A percentile compares a stretch with the other conserved stretches of the same genome.
These are phyloP conservation scores for Centroberyx gerrardi DNA, from an alignment of 2,797 vertebrate species.

Conservation along the genomic window DNA sequence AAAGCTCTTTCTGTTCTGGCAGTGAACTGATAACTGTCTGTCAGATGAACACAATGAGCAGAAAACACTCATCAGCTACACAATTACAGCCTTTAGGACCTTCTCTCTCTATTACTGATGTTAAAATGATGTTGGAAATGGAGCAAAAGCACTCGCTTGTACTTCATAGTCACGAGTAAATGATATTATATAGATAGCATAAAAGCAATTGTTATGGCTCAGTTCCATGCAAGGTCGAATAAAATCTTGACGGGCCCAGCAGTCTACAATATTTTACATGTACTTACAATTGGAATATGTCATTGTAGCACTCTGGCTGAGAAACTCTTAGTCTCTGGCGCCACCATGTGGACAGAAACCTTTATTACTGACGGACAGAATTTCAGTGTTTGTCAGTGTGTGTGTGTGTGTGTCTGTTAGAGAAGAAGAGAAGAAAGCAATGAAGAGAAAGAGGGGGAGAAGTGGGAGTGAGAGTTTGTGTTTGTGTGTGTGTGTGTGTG, in stretches of 20 bases:
- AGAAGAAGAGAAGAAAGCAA: no score
- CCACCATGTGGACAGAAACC: constrained; percentile 44
- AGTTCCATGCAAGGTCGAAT: no score
- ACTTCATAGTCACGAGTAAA: no score
- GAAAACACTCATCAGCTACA: background rate
- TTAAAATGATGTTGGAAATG: no score
- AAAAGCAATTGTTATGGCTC: no score
- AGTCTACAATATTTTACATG: no score
- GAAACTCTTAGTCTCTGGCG: constrained; percentile 26
- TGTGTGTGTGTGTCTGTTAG: background rate
- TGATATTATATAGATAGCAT: no score
- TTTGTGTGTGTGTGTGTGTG: background rate
- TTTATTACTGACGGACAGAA: constrained; percentile 1
- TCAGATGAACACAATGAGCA: background rate
- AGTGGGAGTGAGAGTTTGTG: background rate
- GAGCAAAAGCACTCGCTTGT: no score
- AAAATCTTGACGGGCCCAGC: no score
- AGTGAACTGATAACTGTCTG: background rate
- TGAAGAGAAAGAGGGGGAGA: no score
- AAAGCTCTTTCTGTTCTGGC: background rate
- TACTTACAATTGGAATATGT: no score
- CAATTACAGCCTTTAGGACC: background rate
- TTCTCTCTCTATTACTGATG: background rate
- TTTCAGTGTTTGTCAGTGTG: background rate
- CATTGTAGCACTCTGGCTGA: no score